Evolutionary conservation across 2,113 vertebrate genomes (phyloP).

Genomic region (Eretmochelys imbricata): DNA sequence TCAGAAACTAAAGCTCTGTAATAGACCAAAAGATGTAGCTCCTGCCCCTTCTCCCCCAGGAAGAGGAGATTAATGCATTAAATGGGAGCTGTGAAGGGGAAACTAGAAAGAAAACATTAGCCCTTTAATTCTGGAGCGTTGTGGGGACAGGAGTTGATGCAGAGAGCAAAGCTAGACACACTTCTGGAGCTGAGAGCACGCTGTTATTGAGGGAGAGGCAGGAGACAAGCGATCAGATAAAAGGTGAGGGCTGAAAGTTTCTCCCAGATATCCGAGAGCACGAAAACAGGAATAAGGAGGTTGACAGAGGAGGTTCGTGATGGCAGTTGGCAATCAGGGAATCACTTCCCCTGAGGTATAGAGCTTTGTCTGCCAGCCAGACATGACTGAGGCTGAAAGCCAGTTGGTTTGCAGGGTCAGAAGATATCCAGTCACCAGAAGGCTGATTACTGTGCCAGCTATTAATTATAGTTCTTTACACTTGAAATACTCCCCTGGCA

Average conservation of each 20-base stretch:
- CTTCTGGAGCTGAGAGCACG: rapidly evolving
- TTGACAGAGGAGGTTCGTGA: too few relatives aligned
- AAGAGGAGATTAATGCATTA: neutral
- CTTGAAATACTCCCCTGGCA: neutral
- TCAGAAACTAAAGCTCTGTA: neutral
- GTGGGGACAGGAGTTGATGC: neutral
- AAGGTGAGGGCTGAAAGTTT: neutral
- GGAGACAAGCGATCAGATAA: neutral
- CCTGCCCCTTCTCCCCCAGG: too few relatives aligned
- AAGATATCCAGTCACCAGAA: neutral
- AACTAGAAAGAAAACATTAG: neutral
- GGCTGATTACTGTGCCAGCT: neutral
- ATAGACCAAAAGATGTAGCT: neutral
- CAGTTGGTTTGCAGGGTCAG: rapidly evolving
- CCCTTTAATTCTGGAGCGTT: neutral
- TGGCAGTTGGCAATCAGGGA: neutral
- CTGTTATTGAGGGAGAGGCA: rapidly evolving
- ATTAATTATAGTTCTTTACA: rapidly evolving
- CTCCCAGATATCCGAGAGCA: neutral
- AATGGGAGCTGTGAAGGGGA: neutral
- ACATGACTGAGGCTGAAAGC: neutral
- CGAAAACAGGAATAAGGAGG: neutral
- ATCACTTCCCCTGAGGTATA: neutral
- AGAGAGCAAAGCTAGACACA: neutral
- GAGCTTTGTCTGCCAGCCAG: neutral